Percentiles rank a stretch among this genome's conserved stretches.
These are phyloP conservation scores for Mycteria americana DNA, from an alignment of 2,797 vertebrate species.

Conservation along the genomic window DNA sequence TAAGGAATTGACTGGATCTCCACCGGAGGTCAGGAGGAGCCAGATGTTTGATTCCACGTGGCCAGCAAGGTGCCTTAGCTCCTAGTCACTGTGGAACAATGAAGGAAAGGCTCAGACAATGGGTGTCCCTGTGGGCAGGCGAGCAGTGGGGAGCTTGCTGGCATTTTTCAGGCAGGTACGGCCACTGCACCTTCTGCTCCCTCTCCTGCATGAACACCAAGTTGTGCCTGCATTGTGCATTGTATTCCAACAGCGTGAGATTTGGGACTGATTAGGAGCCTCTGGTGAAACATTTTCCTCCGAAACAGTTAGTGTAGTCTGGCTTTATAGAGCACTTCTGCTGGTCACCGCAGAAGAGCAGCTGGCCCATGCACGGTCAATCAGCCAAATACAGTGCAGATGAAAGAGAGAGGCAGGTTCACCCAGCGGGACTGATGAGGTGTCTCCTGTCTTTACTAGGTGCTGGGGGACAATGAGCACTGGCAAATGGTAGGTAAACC, in stretches of 20 bases:
- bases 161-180: not conserved
- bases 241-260: not conserved
- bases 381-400: accelerated
- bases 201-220: not conserved
- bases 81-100: not conserved
- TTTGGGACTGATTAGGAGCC: not conserved
- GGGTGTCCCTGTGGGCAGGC: accelerated
- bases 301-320: not conserved
- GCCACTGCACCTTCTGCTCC: not conserved
- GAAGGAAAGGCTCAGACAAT: not conserved
- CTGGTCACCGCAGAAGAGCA: accelerated
- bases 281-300: not conserved
- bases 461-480: not conserved
- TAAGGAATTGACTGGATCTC: not conserved
- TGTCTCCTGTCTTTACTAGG: not conserved
- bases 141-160: not conserved
- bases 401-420: not conserved
- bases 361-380: not conserved
- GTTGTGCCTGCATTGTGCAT: not conserved
- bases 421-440: not conserved
- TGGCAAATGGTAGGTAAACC: not conserved
- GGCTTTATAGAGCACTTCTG: not conserved
- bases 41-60: not conserved
- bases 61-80: not conserved
- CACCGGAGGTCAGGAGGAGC: not conserved